Conservation (phyloP, 2,797 vertebrate genomes). For the Characodon lateralis region DNA sequence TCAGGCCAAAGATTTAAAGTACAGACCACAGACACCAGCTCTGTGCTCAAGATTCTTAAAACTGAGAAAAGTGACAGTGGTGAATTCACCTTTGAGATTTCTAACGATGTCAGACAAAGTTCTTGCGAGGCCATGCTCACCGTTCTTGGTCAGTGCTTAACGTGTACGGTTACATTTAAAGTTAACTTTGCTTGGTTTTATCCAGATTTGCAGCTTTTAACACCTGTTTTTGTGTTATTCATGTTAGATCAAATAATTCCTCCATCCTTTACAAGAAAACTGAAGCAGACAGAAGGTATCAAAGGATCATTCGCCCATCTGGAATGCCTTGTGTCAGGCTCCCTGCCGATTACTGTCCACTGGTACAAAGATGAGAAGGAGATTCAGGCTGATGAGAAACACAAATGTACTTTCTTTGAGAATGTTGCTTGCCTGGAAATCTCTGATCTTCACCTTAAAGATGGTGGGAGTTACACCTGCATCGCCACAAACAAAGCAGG, state of each 20-base stretch:
- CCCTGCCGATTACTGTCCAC: constrained; percentile 90
- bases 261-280: constrained; percentile 94
- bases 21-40: constrained; percentile 88
- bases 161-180: background rate
- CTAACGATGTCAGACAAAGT: constrained; percentile 92
- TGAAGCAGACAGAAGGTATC: constrained; percentile 93
- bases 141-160: constrained; percentile 87
- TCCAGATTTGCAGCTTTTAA: constrained; percentile 26
- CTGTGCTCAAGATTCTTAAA: constrained; percentile 90
- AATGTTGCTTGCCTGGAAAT: constrained; percentile 95
- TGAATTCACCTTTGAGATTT: constrained; percentile 92
- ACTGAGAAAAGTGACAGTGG: constrained; percentile 90
- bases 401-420: constrained; percentile 96
- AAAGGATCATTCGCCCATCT: constrained; percentile 94
- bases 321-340: constrained; percentile 95
- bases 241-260: constrained; percentile 94
- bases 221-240: constrained; percentile 49
- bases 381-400: constrained; percentile 87
- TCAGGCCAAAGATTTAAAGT: constrained; percentile 91
- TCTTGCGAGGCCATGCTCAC: constrained; percentile 90
- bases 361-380: constrained; percentile 95
- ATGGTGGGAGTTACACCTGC: constrained; percentile 92
- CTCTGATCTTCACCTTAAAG: constrained; percentile 86
- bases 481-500: constrained; percentile 93
- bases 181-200: background rate